These are phyloP conservation scores for Campylomormyrus tamandua DNA, from an alignment of 2,113 vertebrate genomes.

Conservation along the genomic window DNA sequence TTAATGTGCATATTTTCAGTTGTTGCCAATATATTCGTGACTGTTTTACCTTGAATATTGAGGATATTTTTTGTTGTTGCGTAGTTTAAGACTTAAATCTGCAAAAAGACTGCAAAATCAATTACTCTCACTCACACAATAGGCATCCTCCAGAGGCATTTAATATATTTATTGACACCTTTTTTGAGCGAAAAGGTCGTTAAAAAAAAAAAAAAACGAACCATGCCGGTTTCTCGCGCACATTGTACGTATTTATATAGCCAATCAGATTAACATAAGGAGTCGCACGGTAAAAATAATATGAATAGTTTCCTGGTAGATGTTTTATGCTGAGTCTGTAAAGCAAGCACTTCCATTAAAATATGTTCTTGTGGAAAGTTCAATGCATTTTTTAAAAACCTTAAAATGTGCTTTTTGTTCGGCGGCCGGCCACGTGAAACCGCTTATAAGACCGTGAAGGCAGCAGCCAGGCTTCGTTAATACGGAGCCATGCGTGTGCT, in stretches of 20 bases:
- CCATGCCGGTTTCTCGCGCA: background rate
- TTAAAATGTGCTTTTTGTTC: conserved; percentile 24
- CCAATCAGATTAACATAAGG: background rate
- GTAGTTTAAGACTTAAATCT: background rate
- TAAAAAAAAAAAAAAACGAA: background rate
- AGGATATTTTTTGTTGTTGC: background rate
- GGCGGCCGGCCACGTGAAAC: conserved; percentile 34
- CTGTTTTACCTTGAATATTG: conserved; percentile 27
- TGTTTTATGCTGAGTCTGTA: background rate
- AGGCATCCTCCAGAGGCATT: background rate
- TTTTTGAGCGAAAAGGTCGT: background rate
- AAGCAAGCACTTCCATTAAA: background rate
- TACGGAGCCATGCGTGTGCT: background rate
- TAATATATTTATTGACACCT: background rate
- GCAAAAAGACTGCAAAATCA: background rate
- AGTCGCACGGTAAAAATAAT: background rate
- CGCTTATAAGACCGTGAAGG: background rate
- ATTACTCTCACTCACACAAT: background rate
- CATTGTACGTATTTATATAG: background rate
- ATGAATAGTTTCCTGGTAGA: background rate
- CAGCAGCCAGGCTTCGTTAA: background rate
- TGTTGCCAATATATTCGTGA: conserved; percentile 6
- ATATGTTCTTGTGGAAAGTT: conserved; percentile 14
- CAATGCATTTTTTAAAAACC: conserved; percentile 19
- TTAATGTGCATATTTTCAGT: conserved; percentile 8